Evolutionary conservation across 2,797 vertebrate genomes (phyloP), one percentile per base, ranked within the genome.

Genomic region (Peromyscus eremicus): DNA sequence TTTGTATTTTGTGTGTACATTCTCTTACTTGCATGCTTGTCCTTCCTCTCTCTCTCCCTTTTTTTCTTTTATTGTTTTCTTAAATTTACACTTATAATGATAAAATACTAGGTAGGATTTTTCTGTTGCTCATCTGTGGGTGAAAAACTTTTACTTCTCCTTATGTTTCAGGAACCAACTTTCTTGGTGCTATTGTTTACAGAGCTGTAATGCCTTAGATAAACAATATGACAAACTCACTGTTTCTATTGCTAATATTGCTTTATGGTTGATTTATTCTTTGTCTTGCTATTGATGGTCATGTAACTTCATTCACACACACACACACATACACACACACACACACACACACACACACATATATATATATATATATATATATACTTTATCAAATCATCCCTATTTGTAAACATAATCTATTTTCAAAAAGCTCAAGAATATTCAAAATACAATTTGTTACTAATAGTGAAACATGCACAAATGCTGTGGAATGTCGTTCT

Each of bases 21-120:
- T 40, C 23, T 60, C 6, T 40, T 60, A 5, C 5, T 2, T 29
- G 1, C 29, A 6, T 70, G 9, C 9, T 1, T 57, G 17, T 2
- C 25, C 5, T 52, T 12, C 43, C 1, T 60, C 49, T 19, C 52
- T 11, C 13, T 32, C 11, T 32, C 2, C 21, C 0, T 19, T 57
- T 43, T 37, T 5, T 43, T 9, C 29, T 6, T 21, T 43, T 12
- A 66, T 21, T 46, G 9, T 0, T 19, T 19, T 40, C 43, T 34
- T 82, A 68, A 73, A 83, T 77, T 23, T 62, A 77, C 64, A 9
- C 4, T 23, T 25, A 7, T 29, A 57, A 82, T 21, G 1, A 11
- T 40, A 1, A 19, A n/a, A 37, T 27, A 2, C 27, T 60, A 1
- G 4, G 55, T 70, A 8, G 25, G 10, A 11, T 25, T 62, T 64